These are phyloP conservation scores for Fringilla coelebs DNA, from an alignment of 2,797 vertebrate genomes.

Conservation along the genomic window DNA sequence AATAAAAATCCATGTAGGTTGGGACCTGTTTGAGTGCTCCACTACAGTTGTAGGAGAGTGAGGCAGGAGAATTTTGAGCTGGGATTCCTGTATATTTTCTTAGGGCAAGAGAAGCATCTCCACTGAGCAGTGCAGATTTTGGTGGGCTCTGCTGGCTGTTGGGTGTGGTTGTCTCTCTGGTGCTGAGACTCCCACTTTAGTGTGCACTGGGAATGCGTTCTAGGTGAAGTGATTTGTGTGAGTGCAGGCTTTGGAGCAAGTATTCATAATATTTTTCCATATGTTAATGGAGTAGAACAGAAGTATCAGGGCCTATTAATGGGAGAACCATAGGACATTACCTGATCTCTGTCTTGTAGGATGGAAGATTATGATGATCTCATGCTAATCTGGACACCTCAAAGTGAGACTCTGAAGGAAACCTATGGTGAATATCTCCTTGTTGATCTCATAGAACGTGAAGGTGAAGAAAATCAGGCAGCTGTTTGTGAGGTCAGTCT, in stretches of 20 bases:
- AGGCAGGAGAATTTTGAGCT: not conserved
- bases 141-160: not conserved
- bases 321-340: not conserved
- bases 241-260: not conserved
- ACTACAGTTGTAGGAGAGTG: not conserved
- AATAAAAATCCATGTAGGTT: not conserved
- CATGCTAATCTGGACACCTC: slow-evolving; percentile 72
- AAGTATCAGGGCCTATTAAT: not conserved
- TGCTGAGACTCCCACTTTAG: not conserved
- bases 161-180: not conserved
- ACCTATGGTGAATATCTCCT: slow-evolving; percentile 76
- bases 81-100: not conserved
- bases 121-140: not conserved
- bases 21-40: not conserved
- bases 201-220: fast-evolving
- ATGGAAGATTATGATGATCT: slow-evolving; percentile 88
- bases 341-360: slow-evolving; percentile 70
- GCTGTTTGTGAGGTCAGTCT: slow-evolving; percentile 87
- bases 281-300: not conserved
- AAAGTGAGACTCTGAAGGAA: slow-evolving; percentile 65
- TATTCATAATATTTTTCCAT: not conserved
- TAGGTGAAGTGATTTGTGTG: not conserved
- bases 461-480: slow-evolving; percentile 75
- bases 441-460: slow-evolving; percentile 79
- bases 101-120: not conserved